Conservation (phyloP, 53 echinoderm and acorn worm species). For the Glandiceps talaboti region DNA sequence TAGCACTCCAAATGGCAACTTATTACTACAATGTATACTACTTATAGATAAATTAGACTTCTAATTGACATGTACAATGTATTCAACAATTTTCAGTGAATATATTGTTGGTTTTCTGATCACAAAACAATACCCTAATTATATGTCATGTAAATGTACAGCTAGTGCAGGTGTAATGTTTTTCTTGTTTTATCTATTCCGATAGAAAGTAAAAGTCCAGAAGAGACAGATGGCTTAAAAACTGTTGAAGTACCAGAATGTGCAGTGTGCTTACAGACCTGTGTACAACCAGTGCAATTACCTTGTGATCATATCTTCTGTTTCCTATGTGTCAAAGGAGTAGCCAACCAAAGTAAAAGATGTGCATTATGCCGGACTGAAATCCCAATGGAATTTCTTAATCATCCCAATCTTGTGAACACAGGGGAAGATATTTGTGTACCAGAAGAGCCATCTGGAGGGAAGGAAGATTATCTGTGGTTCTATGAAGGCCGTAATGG, state of each 20-base stretch:
- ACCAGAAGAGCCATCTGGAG: slow-evolving; percentile 1
- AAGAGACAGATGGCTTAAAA: background rate
- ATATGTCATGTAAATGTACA: too few species aligned
- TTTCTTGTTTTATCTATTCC: too few species aligned
- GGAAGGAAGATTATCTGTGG: slow-evolving; percentile 62
- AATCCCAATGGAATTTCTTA: slow-evolving; percentile 71
- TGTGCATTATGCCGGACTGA: slow-evolving; percentile 87
- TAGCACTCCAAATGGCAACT: too few species aligned
- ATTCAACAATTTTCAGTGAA: too few species aligned
- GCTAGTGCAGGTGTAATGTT: too few species aligned
- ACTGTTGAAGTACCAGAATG: slow-evolving; percentile 46
- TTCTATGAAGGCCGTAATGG: slow-evolving; percentile 96
- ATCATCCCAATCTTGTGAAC: slow-evolving; percentile 46
- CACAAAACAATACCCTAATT: too few species aligned
- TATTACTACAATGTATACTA: too few species aligned
- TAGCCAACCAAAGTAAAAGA: slow-evolving; percentile 68
- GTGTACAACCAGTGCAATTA: slow-evolving; percentile 75
- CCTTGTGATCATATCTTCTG: slow-evolving; percentile 94
- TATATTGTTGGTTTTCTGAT: too few species aligned
- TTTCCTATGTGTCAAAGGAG: slow-evolving; percentile 96
- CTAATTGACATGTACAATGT: too few species aligned
- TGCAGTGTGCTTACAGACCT: slow-evolving; percentile 82
- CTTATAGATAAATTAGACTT: too few species aligned
- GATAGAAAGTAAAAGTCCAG: too few species aligned
- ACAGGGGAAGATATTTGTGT: slow-evolving; percentile 11